A percentile compares a stretch with the other conserved stretches of the same genome.
Evolutionary conservation across 2,888 invertebrate genomes (phyloP).

Genomic region (Drosophila monieri): DNA sequence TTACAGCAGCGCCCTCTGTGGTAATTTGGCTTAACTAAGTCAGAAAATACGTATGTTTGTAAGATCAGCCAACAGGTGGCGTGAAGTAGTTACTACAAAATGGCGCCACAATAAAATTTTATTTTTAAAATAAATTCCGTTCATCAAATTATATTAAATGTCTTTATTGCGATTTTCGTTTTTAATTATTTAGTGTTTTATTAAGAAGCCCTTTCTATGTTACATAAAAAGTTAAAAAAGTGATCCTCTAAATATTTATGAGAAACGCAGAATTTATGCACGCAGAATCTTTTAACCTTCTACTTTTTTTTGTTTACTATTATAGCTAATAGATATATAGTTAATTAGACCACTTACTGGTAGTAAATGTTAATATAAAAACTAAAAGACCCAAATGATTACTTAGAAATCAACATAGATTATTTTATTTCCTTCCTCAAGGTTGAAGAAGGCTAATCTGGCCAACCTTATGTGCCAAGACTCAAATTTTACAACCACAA

Average conservation of each 20-base stretch:
- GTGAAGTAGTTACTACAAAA: background rate
- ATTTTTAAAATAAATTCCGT: background rate
- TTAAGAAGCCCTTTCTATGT: too few relatives aligned
- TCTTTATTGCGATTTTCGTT: too few relatives aligned
- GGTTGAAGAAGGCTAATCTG: background rate
- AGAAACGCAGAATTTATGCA: too few relatives aligned
- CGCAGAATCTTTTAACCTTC: too few relatives aligned
- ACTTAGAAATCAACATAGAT: background rate
- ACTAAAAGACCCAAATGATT: too few relatives aligned
- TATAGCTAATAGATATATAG: too few relatives aligned
- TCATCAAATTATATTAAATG: background rate
- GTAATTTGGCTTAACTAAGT: background rate
- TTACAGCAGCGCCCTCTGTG: background rate
- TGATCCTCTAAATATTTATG: too few relatives aligned
- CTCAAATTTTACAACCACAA: conserved; percentile 24
- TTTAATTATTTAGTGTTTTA: too few relatives aligned
- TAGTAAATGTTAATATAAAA: too few relatives aligned
- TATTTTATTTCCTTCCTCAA: background rate
- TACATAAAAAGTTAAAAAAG: too few relatives aligned
- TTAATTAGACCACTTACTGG: too few relatives aligned
- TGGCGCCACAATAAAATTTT: background rate
- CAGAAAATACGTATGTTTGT: background rate
- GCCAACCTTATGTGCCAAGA: background rate
- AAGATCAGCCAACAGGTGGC: background rate
- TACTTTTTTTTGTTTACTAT: too few relatives aligned